Evolutionary conservation across 2,888 invertebrate species (phyloP).

Genomic region (Drosophila meridiana): DNA sequence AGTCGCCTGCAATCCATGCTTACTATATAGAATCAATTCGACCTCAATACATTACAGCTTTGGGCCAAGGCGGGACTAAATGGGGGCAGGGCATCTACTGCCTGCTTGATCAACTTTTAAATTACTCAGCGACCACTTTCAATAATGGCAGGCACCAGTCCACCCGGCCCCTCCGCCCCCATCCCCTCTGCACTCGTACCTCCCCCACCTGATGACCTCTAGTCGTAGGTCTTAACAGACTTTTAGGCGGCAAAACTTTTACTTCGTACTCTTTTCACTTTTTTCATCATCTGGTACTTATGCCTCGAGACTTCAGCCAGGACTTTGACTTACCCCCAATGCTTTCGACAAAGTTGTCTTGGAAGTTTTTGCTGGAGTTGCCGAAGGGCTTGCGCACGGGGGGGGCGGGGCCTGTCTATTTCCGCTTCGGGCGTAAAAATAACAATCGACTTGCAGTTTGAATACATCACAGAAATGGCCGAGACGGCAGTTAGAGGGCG

Average conservation of each 20-base stretch:
- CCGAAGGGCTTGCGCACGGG: conserved; percentile 11
- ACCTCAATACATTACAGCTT: conserved; percentile 48
- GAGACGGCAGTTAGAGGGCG: neutral
- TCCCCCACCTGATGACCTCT: conserved; percentile 27
- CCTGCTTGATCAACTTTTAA: conserved; percentile 66
- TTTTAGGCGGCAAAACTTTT: conserved; percentile 55
- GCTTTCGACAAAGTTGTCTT: conserved; percentile 66
- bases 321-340: conserved; percentile 58
- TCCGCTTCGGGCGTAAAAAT: conserved; percentile 77
- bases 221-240: conserved; percentile 46
- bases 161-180: neutral
- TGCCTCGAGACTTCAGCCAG: conserved; percentile 44
- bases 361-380: conserved; percentile 53
- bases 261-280: conserved; percentile 6
- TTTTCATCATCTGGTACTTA: conserved; percentile 17
- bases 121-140: conserved; percentile 75
- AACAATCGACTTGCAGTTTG: conserved; percentile 80
- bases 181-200: neutral
- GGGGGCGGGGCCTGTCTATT: conserved; percentile 58
- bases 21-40: conserved; percentile 72
- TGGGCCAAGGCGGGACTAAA: neutral
- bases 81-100: conserved; percentile 2
- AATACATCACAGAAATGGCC: conserved; percentile 61
- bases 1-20: conserved; percentile 58
- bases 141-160: conserved; percentile 56